Base-by-base conservation (phyloP, 23 tunicate genomes). In the Aplidium turbinatum region DNA sequence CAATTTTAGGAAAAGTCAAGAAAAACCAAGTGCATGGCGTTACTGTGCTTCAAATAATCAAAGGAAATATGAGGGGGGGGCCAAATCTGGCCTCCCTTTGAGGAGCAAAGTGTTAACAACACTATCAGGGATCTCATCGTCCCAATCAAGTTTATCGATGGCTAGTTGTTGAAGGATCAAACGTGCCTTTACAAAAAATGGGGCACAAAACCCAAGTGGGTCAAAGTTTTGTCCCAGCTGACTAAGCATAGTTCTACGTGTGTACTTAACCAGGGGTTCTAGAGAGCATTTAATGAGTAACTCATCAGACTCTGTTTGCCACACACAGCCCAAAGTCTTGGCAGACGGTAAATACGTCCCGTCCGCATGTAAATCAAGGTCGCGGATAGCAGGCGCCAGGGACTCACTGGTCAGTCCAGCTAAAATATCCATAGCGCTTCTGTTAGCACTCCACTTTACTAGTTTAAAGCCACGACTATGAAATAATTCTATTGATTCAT, bases 131-230 rank as follows among this genome's bases (percentile, higher is more conserved):
- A 20, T 25, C 6, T 22, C 24, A 5, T 54, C 24, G 24, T 54
- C 60, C 24, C 24, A 54, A 22, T 5, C 19, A 54, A 54, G 60
- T 18, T 60, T 3, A 20, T 60, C 38, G 4, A 60, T 60, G 30
- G 68, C n/a, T 20, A 60, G 7, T 60, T 60, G 68, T 60, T 60
- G 38, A 4, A 60, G 36, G 6, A 60, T 60, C 4, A 60, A 38
- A 60, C 68, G 36, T 27, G 68, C 68, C 31, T 60, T 28, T 20
- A 60, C 30, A 11, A 60, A 5, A 4, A 60, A 31, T 28, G 68
- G 68, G 35, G 68, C 68, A 6, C 16, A 60, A 31, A 26, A 31
- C 7, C 68, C 68, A 6, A 31, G 31, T 28, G 38, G 38, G n/a
- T 60, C 36, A 31, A 28, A 60, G 38, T 60, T 36, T 60, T 38